Conservation (phyloP, 2,888 invertebrate genomes). For the Periphyllus acericola region DNA sequence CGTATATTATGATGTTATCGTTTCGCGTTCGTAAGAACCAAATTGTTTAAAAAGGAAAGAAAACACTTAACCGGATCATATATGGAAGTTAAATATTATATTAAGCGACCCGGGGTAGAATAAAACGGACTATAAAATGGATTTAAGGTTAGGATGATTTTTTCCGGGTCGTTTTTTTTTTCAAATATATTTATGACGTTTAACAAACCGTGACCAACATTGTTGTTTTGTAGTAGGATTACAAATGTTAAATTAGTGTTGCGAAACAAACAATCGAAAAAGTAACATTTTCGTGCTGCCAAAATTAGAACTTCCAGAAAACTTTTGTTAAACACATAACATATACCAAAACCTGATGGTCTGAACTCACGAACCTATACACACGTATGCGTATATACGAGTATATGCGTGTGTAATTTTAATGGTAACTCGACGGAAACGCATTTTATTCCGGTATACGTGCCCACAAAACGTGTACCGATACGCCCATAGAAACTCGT, state of each 20-base stretch:
- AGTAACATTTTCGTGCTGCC: conserved; percentile 27
- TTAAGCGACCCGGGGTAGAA: background rate
- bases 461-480: background rate
- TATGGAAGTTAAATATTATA: background rate
- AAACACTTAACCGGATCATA: background rate
- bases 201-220: conserved; percentile 56
- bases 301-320: conserved; percentile 40
- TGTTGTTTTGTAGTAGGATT: conserved; percentile 36
- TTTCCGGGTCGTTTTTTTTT: conserved; percentile 21
- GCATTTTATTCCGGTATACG: background rate
- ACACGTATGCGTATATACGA: too few species aligned
- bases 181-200: conserved; percentile 34
- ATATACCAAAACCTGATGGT: conserved; percentile 17
- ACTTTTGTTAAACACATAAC: conserved; percentile 25
- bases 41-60: background rate
- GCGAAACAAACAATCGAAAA: conserved; percentile 56
- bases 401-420: background rate
- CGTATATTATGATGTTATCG: too few species aligned
- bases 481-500: background rate
- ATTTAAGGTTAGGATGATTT: conserved; percentile 4
- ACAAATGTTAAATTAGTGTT: conserved; percentile 46
- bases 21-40: background rate
- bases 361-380: conserved; percentile 18
- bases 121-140: conserved; percentile 15
- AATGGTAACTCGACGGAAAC: background rate